Conservation (phyloP, 1,140 invertebrate genomes). For the Ceratosolen solmsi region DNA sequence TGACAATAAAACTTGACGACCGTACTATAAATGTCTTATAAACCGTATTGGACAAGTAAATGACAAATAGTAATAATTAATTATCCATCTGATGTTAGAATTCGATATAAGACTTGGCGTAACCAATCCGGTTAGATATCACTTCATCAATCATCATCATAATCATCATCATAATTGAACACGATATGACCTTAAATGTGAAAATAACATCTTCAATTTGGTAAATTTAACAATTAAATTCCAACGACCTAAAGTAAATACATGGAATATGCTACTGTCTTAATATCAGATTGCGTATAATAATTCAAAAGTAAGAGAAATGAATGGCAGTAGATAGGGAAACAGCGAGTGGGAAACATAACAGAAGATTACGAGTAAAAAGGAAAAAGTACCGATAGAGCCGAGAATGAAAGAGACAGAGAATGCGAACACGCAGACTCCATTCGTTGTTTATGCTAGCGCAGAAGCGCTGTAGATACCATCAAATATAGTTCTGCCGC, state of each 20-base stretch:
- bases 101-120: too few species aligned
- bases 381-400: not conserved
- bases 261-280: not conserved
- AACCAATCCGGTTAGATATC: too few species aligned
- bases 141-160: too few species aligned
- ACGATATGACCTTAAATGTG: too few species aligned
- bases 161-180: too few species aligned
- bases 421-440: slow-evolving; percentile 5
- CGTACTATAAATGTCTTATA: too few species aligned
- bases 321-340: not conserved
- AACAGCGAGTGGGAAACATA: not conserved
- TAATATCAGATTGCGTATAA: slow-evolving; percentile 1
- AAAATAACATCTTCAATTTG: too few species aligned
- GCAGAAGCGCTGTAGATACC: slow-evolving; percentile 50
- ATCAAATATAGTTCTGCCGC: slow-evolving; percentile 58
- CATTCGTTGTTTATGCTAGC: not conserved
- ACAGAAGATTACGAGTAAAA: not conserved
- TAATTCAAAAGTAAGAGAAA: not conserved
- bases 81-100: too few species aligned
- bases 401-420: not conserved
- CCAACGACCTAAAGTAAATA: not conserved
- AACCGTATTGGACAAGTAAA: too few species aligned
- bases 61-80: too few species aligned
- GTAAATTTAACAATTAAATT: too few species aligned
- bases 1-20: too few species aligned